Percentiles rank a stretch among this genome's conserved stretches.
These are phyloP conservation scores for Drosophila mettleri DNA, from an alignment of 2,888 invertebrate species.

Conservation along the genomic window DNA sequence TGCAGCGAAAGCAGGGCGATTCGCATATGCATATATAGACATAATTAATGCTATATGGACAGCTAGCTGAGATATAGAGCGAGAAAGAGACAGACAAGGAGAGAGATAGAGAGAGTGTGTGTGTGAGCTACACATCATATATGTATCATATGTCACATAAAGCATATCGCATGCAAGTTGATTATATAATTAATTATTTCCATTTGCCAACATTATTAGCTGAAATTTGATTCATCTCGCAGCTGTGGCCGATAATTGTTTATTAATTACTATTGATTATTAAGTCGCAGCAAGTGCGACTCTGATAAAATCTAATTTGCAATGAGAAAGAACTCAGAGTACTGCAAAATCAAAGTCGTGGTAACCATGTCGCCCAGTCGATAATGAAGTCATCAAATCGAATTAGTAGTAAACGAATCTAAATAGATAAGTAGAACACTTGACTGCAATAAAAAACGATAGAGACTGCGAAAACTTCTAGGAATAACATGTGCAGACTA, in stretches of 20 bases:
- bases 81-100: background rate
- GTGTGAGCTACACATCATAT: background rate
- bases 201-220: background rate
- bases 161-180: slow-evolving; percentile 1
- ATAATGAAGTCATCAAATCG: background rate
- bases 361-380: too few species aligned
- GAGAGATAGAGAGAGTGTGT: background rate
- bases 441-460: background rate
- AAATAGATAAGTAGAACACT: background rate
- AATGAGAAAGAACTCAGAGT: background rate
- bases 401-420: background rate
- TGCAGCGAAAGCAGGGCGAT: slow-evolving; percentile 1
- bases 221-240: slow-evolving; percentile 1
- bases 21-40: slow-evolving; percentile 1
- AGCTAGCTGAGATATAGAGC: background rate
- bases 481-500: background rate
- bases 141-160: background rate
- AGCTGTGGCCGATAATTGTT: background rate
- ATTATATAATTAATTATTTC: slow-evolving; percentile 3
- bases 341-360: background rate
- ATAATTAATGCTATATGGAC: slow-evolving; percentile 7
- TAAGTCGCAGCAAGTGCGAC: background rate
- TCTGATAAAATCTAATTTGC: background rate
- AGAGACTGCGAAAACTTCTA: background rate
- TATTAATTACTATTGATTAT: slow-evolving; percentile 1